Evolutionary conservation across 2,888 invertebrate genomes (phyloP).

Genomic region (Ischnus inquisitorius): DNA sequence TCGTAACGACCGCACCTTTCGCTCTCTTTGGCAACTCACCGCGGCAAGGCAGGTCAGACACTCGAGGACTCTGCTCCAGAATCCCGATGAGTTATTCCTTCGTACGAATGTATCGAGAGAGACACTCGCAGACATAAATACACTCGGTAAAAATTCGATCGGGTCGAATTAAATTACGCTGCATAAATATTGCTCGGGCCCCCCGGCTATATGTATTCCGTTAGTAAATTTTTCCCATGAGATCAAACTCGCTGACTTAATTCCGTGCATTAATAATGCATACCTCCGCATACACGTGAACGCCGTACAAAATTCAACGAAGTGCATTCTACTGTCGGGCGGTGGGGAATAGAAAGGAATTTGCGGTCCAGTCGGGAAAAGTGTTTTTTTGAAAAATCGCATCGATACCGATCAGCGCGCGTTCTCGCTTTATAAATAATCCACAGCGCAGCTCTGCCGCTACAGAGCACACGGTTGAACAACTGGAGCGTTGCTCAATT

Average conservation of each 20-base stretch:
- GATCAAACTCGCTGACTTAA: conserved; percentile 13
- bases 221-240: conserved; percentile 42
- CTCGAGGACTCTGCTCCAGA: conserved; percentile 34
- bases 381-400: conserved; percentile 38
- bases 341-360: conserved; percentile 54
- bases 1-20: conserved; percentile 45
- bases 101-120: neutral
- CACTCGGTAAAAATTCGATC: conserved; percentile 23
- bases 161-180: conserved; percentile 13
- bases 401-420: conserved; percentile 52
- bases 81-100: conserved; percentile 35
- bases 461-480: conserved; percentile 28
- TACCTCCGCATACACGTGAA: neutral
- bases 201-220: neutral
- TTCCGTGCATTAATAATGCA: neutral
- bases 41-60: conserved; percentile 10
- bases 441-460: neutral
- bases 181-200: conserved; percentile 16
- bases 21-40: conserved; percentile 14
- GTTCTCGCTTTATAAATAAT: neutral
- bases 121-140: conserved; percentile 7
- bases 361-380: conserved; percentile 34
- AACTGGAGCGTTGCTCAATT: conserved; percentile 53
- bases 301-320: conserved; percentile 2
- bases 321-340: conserved; percentile 1